These are phyloP conservation scores for Dinoponera quadriceps DNA, from an alignment of 1,140 invertebrate genomes.

Conservation along the genomic window DNA sequence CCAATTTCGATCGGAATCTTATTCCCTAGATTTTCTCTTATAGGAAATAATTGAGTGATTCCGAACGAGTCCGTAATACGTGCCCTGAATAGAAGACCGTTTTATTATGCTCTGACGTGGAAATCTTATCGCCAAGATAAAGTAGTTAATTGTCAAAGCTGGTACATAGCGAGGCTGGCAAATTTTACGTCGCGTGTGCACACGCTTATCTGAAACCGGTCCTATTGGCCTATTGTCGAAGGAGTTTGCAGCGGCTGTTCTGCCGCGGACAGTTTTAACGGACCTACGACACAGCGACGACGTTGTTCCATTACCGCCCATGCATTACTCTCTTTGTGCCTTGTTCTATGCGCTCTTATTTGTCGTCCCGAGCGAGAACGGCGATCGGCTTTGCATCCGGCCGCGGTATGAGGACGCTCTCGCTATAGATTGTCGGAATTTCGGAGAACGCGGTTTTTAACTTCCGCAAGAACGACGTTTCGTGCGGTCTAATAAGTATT, in stretches of 20 bases:
- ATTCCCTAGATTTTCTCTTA: too few species aligned
- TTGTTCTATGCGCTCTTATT: slow-evolving; percentile 30
- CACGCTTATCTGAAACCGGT: not conserved
- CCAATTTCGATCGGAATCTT: too few species aligned
- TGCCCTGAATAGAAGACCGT: too few species aligned
- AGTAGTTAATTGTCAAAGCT: not conserved
- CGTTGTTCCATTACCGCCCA: slow-evolving; percentile 41
- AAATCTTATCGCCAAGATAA: not conserved
- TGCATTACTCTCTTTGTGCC: slow-evolving; percentile 47
- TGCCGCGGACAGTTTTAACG: slow-evolving; percentile 29
- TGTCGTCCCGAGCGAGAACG: slow-evolving; percentile 21
- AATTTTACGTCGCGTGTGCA: slow-evolving; percentile 4
- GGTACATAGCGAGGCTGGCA: not conserved
- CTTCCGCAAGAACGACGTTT: not conserved
- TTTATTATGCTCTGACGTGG: too few species aligned
- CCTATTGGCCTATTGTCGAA: slow-evolving; percentile 15
- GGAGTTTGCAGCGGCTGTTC: not conserved
- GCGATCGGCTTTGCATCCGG: not conserved
- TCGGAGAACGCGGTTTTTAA: slow-evolving; percentile 49
- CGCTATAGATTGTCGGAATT: not conserved
- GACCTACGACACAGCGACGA: not conserved
- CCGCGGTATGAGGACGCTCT: slow-evolving; percentile 6
- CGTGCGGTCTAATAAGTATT: slow-evolving; percentile 65
- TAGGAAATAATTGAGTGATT: too few species aligned
- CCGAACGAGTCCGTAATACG: too few species aligned